Evolutionary conservation across 2,797 vertebrate genomes (phyloP).

Genomic region (Periparus ater): DNA sequence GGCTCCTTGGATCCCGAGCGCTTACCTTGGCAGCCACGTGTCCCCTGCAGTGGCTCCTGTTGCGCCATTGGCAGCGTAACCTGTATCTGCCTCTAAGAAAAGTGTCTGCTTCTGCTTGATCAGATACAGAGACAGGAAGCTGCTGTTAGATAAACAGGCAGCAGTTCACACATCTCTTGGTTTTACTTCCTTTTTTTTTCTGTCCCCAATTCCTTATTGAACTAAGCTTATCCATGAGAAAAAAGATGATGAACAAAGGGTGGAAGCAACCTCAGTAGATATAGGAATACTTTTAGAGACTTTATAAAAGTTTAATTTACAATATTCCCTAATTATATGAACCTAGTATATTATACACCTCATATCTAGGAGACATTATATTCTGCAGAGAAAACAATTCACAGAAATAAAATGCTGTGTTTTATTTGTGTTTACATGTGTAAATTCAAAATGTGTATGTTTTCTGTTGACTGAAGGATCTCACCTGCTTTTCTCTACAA

Average conservation of each 20-base stretch:
- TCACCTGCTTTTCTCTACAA: neutral
- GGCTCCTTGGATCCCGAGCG: neutral
- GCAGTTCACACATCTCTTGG: neutral
- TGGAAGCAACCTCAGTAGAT: neutral
- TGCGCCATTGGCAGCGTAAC: neutral
- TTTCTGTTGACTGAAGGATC: neutral
- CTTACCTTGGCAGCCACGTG: conserved; percentile 60
- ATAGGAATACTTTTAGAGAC: neutral
- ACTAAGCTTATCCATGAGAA: neutral
- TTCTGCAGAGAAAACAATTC: neutral
- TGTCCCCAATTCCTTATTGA: neutral
- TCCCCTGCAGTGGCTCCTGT: neutral
- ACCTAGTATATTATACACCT: neutral
- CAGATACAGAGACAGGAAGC: conserved; percentile 70
- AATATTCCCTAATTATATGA: neutral
- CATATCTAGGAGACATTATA: neutral
- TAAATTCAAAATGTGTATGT: neutral
- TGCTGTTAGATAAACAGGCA: conserved; percentile 51
- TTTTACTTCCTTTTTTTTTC: neutral
- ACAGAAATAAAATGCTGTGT: neutral
- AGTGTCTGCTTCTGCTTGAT: neutral
- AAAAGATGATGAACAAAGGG: neutral
- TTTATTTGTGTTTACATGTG: neutral
- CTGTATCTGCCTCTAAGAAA: conserved; percentile 4
- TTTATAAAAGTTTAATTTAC: neutral